A percentile compares a stretch with the other conserved stretches of the same genome.
phyloP scores from a whole-genome alignment of 2,888 invertebrate species.

The Elgonia sp. region DNA sequence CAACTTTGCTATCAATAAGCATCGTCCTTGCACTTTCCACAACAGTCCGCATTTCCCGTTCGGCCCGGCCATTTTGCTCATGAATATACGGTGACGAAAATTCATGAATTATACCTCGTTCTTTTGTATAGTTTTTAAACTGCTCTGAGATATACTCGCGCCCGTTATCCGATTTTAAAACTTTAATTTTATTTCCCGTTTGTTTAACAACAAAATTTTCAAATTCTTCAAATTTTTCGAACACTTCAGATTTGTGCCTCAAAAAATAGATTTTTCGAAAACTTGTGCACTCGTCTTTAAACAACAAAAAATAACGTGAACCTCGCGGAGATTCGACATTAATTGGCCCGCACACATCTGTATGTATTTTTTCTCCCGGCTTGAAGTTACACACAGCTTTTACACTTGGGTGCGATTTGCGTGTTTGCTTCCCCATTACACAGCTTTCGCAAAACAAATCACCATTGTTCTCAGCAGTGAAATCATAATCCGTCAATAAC shows the following conservation, averaged over 20 bases:
- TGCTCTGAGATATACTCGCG: constrained; percentile 9
- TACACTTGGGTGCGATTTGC: constrained; percentile 30
- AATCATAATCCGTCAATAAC: too few species aligned
- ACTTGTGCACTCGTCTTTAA: neutral
- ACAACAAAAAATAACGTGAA: constrained; percentile 12
- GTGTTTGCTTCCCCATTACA: constrained; percentile 41
- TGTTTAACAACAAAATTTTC: constrained; percentile 23
- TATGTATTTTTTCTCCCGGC: too few species aligned
- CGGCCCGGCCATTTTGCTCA: constrained; percentile 50
- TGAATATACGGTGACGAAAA: constrained; percentile 46
- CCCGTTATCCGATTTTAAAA: constrained; percentile 29
- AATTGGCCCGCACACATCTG: too few species aligned
- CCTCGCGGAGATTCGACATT: constrained; percentile 1
- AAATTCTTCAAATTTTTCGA: constrained; percentile 23
- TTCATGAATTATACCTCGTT: constrained; percentile 54
- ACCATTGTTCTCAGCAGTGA: too few species aligned
- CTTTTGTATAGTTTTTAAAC: neutral
- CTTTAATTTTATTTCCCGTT: constrained; percentile 43
- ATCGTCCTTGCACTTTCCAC: constrained; percentile 45
- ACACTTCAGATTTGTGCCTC: constrained; percentile 12
- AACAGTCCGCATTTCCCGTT: constrained; percentile 38
- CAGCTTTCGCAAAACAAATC: constrained; percentile 48
- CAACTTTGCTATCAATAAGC: constrained; percentile 18
- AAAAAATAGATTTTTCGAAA: constrained; percentile 39
- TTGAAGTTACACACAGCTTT: neutral